Evolutionary conservation across 1,140 invertebrate genomes (phyloP).

Genomic region (Leucophenga varia): DNA sequence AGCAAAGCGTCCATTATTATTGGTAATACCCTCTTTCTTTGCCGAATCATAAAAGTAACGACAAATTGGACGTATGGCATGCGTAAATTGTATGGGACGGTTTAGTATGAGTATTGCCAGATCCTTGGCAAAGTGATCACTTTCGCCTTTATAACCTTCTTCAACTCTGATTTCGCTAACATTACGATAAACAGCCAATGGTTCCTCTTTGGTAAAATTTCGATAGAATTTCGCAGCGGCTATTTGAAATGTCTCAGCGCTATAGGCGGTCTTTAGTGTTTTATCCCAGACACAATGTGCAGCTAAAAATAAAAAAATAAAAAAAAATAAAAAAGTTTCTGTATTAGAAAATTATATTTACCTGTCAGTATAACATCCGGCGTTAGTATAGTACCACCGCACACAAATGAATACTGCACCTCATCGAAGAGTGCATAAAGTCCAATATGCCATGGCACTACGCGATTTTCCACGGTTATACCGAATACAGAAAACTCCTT

Average conservation of each 20-base stretch:
- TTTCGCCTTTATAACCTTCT: conserved; percentile 25
- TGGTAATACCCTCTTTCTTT: conserved; percentile 32
- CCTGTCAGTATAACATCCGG: conserved; percentile 36
- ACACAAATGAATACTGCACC: conserved; percentile 54
- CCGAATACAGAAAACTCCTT: conserved; percentile 29
- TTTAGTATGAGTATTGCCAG: conserved; percentile 28
- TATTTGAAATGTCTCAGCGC: conserved; percentile 19
- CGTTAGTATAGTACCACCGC: conserved; percentile 57
- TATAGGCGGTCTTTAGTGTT: conserved; percentile 1
- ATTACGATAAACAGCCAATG: conserved; percentile 7
- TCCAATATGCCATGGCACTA: conserved; percentile 62
- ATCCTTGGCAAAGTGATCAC: conserved; percentile 21
- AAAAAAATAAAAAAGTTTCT: too few species aligned
- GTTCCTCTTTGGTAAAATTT: conserved; percentile 14
- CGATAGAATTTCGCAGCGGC: conserved; percentile 33
- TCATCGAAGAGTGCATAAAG: conserved; percentile 54
- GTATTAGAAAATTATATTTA: too few species aligned
- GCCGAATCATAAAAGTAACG: conserved; percentile 16
- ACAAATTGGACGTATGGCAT: conserved; percentile 33
- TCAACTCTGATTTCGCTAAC: conserved; percentile 26
- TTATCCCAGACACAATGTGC: conserved; percentile 39
- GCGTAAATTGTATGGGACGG: conserved; percentile 23
- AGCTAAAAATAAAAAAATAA: too few species aligned
- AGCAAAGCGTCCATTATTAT: conserved; percentile 25
- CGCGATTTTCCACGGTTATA: conserved; percentile 26